Base-by-base conservation (phyloP, 92 coral and sea anemone genomes). In the Isaurus tuberculatus region DNA sequence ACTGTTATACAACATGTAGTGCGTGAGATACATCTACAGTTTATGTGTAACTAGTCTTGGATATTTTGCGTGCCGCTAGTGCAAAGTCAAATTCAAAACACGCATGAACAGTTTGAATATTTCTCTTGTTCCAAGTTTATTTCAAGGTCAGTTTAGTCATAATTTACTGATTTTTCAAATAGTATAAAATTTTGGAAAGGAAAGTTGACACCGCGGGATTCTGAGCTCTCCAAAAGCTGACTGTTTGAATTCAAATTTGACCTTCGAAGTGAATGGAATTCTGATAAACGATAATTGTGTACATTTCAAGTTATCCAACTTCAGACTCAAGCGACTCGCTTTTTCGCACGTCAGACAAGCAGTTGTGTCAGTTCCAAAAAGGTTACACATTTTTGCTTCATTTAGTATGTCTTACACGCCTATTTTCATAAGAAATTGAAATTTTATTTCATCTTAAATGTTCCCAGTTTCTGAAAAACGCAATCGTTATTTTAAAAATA, bases 121-220 rank as follows among this genome's bases (percentile, higher is more conserved):
- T 8, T 63, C 16, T 5, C 68, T 26, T 63, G 68, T 63, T 63
- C 68, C 3, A 63, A 63, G 68, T 63, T 26, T 63, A 63, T 63
- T 63, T 63, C 9, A 63, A 6, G 11, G 68, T 63, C 68, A 63
- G 11, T 63, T 1, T 26, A 63, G 32, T 63, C 31, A 10, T 63
- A 27, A 63, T 63, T 28, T 63, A 10, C 28, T 63, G 68, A 14
- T 63, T 28, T 26, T 25, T 26, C 17, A 63, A 63, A 63, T 26
- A 16, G 17, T 25, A 26, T 26, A 26, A 63, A 63, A 63, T 33
- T 63, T 63, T 63, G 32, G 32, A 63, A 63, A 28, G 33, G 27
- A 63, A 63, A 25, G 68, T 63, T 63, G 68, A 63, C 68, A 27
- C 68, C 68, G 68, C 68, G 33, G 25, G 68, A 63, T 63, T 63